Conservation (phyloP, 2,797 vertebrate genomes). For the Ptychadena robeensis region DNA sequence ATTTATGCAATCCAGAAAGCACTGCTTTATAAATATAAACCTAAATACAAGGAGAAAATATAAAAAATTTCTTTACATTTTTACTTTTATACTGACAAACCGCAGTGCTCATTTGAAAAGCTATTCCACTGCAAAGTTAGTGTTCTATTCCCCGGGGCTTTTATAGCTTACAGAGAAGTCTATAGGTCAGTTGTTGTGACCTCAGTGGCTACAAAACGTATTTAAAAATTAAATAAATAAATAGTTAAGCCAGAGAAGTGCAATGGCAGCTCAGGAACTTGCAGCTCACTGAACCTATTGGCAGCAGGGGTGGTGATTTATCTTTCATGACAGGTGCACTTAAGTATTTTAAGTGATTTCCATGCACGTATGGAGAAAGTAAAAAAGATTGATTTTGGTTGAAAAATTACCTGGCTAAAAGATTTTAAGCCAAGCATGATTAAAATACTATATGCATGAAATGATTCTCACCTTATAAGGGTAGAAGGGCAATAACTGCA, state of each 20-base stretch:
- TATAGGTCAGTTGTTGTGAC: background rate
- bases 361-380: background rate
- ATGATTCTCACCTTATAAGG: background rate
- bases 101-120: too few relatives aligned
- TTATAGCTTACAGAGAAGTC: too few relatives aligned
- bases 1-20: too few relatives aligned
- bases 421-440: background rate
- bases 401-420: background rate
- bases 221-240: background rate
- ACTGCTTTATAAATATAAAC: too few relatives aligned
- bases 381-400: background rate
- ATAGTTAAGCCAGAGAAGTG: background rate
- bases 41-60: too few relatives aligned
- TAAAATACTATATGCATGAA: background rate
- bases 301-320: background rate
- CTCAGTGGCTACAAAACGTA: background rate
- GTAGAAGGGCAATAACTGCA: background rate
- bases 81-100: too few relatives aligned
- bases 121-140: background rate
- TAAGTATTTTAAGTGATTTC: background rate
- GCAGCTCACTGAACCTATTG: background rate
- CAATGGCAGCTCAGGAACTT: background rate
- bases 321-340: background rate
- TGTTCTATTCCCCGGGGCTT: too few relatives aligned
- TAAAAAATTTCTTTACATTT: too few relatives aligned